Evolutionary conservation across 2,888 invertebrate species (phyloP), one percentile per base, ranked within the genome.

Genomic region (Heliothis peltigera): DNA sequence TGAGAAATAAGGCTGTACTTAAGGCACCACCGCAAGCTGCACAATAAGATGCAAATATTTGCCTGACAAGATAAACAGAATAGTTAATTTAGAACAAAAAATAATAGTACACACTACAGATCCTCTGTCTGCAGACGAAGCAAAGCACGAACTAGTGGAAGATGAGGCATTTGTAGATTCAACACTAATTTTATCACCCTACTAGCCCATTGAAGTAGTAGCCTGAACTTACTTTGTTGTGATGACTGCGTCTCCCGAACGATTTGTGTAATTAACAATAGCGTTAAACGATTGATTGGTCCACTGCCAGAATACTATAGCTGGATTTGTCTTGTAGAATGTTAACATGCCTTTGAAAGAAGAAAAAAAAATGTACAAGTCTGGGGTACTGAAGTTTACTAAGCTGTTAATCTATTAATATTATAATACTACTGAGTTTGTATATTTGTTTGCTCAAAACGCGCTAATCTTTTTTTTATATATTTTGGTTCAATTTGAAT

Each of bases 241-340:
- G 66, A 98, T 95, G 7, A 97, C 96, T 21, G 97, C 96, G 72
- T 97, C 96, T 6, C 98, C 98, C 65, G 98, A 97, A 57, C 99
- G 96, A 91, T 99, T 99, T 44, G 99, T 99, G 91, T 99, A 99
- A 95, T 99, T 99, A 59, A 99, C 99, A 18, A 99, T 89, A 0
- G 99, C 99, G 91, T 99, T 99, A 95, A 99, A 99, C 12, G 99
- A 97, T 95, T 99, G 99, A 95, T 99, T 99, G 83, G 97, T 94
- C 99, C 99, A 99, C 90, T 99, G 99, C 99, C 99, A 99, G 94
- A 99, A 99, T 62, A 99, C 95, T 12, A 99, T 98, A 2, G 98
- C 98, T 2, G 98, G 96, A 6, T 97, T 98, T 6, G 98, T 97
- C 91, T 98, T 98, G 95, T 99, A 99, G 95, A 99, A 99, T 8